Base-by-base conservation (phyloP, 1,140 invertebrate genomes). In the Brachionus paranguensis region DNA sequence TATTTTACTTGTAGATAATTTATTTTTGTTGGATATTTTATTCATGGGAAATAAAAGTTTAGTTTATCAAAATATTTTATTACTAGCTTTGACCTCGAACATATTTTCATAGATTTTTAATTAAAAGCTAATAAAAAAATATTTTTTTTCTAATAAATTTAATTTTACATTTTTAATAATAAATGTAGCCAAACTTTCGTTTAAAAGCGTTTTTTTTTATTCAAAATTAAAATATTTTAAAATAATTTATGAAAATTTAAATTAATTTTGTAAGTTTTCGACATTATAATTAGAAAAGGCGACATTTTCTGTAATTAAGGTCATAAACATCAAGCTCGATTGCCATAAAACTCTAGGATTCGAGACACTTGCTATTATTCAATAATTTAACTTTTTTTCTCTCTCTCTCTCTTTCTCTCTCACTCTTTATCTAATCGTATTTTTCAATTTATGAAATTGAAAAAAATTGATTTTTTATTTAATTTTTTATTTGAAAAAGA, bases 391-490 rank as follows among this genome's bases (percentile, higher is more conserved):
- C 47, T 53, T 53, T 53, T n/a, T 53, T 4, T 50, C 47, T 50
- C 12, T 50, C 1, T 50, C 14, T 53, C 47, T 50, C 11, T 24
- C 24, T 24, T 1, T 24, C 24, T 24, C 24, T 24, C 24, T 24
- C 24, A 1, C 24, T 24, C 24, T 60, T 20, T 60, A 60, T 60
- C 53, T 60, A 60, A 60, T 60, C 53, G 10, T 10, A 20, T 20
- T 60, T 60, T 60, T 60, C 17, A 60, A 60, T 60, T 60, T 60
- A 60, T 60, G 53, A 41, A 68, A 33, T 33, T 41, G 27, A 41
- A 68, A 68, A 68, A 68, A 68, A 68, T 68, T 68, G 65, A 68
- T 68, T 68, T 68, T 68, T 68, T 68, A n/a, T 20, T 17, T 60
- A 8, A 60, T 20, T 60, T 60, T 60, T 60, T 60, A 60, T 60